Evolutionary conservation across 2,113 vertebrate species (phyloP), one percentile per base, ranked within the genome.

Genomic region (Erpornis zantholeuca): DNA sequence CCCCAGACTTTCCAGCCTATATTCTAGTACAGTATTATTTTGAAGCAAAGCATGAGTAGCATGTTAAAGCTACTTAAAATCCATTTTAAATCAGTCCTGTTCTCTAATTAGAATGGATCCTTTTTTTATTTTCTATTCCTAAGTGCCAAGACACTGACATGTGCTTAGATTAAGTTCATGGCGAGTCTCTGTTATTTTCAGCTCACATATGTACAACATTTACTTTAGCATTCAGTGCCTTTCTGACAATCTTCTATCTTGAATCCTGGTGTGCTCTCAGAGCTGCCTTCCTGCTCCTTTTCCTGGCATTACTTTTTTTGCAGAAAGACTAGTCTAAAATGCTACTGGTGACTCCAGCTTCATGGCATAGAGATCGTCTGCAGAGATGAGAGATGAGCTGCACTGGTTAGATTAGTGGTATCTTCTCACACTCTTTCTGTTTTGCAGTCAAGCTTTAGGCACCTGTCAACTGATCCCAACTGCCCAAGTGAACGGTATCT

Each of bases 401-500:
- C 78, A 24, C 54, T 86, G 28, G 14, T 91, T 45, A n/a, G 35
- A 22, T 84, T 57, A 90, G 56, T 19, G 13, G 2, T 31, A 10
- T 60, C 28, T 88, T 80, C 54, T 69, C 47, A 15, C 12, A 7
- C 21, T 53, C 23, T 2, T 93, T 97, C 31, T 95, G 29, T 68
- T 95, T 95, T 94, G 44, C 96, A 99, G 99, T 98, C 98, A 93
- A 97, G 95, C 91, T 99, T 99, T 92, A 98, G 97, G 59, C 95
- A 97, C 45, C 96, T 2, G 5, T 99, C 99, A 12, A n/a, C 92
- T 5, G 98, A 99, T 50, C 66, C 96, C 25, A 91, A 60, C 79
- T 99, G 98, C 92, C 98, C 98, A 16, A 99, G 97, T 54, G 99
- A 99, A 71, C 98, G 99, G 2, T 98, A 97, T 47, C 98, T 99